A percentile compares a stretch with the other conserved stretches of the same genome.
Evolutionary conservation across 1,140 invertebrate genomes (phyloP).

Genomic region (Papilio helenus): DNA sequence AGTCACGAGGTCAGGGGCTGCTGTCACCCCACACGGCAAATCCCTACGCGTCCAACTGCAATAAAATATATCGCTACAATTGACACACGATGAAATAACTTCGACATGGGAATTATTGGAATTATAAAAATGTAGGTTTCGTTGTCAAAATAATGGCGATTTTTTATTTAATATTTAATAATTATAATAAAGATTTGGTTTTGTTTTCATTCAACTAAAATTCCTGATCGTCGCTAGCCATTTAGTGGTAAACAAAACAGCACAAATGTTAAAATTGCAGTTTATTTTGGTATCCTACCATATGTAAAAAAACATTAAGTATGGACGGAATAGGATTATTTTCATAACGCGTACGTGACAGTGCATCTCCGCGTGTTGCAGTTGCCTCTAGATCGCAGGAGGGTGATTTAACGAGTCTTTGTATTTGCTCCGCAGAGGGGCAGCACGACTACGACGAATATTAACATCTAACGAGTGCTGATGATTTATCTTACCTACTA

Average conservation of each 20-base stretch:
- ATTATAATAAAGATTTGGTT: no score
- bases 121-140: background rate
- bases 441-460: constrained; percentile 30
- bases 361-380: constrained; percentile 53
- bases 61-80: constrained; percentile 25
- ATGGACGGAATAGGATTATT: constrained; percentile 41
- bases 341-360: constrained; percentile 57
- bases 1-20: constrained; percentile 70
- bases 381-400: constrained; percentile 33
- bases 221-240: no score
- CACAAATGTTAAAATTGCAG: background rate
- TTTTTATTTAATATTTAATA: no score
- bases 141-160: background rate
- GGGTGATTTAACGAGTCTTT: constrained; percentile 51
- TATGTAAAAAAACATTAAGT: background rate
- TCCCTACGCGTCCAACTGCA: constrained; percentile 1
- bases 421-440: constrained; percentile 45
- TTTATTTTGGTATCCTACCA: background rate
- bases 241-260: no score
- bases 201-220: no score
- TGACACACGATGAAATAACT: constrained; percentile 5
- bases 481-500: constrained; percentile 17
- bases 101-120: background rate
- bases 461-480: constrained; percentile 34
- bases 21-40: constrained; percentile 50